phyloP scores from a whole-genome alignment of 2,888 invertebrate genomes.

The Lumbricus terrestris region DNA sequence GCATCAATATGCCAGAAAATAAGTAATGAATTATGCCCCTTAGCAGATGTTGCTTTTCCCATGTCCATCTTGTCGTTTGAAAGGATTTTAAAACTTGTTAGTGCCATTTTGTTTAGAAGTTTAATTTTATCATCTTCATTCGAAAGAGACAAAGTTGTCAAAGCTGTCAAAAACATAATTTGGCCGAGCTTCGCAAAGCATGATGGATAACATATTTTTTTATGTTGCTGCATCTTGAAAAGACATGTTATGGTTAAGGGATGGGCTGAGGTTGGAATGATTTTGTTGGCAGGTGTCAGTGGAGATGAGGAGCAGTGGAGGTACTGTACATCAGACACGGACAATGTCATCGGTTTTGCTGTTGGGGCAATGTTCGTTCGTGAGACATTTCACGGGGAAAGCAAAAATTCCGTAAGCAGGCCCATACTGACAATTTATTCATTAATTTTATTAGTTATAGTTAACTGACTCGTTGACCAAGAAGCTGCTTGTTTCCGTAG shows the following conservation, averaged over 20 bases:
- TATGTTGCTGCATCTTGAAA: too few species aligned
- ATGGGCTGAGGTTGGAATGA: background rate
- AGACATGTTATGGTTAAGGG: too few species aligned
- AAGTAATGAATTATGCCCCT: background rate
- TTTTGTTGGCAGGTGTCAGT: slow-evolving; percentile 49
- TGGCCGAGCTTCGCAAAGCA: background rate
- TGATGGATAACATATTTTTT: background rate
- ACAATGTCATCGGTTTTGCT: slow-evolving; percentile 85
- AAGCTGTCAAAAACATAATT: background rate
- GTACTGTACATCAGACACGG: slow-evolving; percentile 84
- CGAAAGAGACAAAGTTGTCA: background rate
- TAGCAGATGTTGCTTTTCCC: background rate
- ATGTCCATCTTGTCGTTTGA: background rate
- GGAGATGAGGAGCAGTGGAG: slow-evolving; percentile 81
- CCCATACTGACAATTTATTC: background rate
- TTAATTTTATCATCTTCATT: background rate
- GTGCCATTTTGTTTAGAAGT: background rate
- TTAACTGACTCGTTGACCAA: background rate
- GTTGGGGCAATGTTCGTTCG: slow-evolving; percentile 84
- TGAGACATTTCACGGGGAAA: slow-evolving; percentile 52
- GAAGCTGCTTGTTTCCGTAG: background rate
- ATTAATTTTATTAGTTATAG: background rate
- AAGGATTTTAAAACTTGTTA: background rate
- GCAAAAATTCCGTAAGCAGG: slow-evolving; percentile 49
- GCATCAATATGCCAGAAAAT: background rate